These are phyloP conservation scores for Chromis chromis DNA, from an alignment of 2,797 vertebrate species.

Conservation along the genomic window DNA sequence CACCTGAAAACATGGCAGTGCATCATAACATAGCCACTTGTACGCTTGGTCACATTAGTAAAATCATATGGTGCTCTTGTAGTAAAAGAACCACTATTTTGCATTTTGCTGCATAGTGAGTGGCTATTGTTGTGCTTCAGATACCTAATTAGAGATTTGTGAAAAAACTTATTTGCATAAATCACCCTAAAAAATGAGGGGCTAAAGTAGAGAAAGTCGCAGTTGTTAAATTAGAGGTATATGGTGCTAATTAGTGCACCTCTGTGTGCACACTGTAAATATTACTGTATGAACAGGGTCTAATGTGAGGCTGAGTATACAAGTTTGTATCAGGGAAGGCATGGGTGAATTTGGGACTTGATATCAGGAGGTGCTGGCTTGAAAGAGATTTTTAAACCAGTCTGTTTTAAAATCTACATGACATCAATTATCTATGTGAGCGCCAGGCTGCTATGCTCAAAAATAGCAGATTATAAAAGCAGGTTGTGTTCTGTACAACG, in stretches of 20 bases:
- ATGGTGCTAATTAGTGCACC: conserved; percentile 38
- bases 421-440: conserved; percentile 63
- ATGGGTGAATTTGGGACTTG: conserved; percentile 43
- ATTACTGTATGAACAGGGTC: conserved; percentile 16
- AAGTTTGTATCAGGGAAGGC: conserved; percentile 21
- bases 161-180: conserved; percentile 50
- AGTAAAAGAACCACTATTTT: not conserved
- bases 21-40: conserved; percentile 7
- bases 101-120: conserved; percentile 30
- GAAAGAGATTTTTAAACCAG: conserved; percentile 52
- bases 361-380: conserved; percentile 21
- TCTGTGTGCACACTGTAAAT: conserved; percentile 12
- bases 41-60: conserved; percentile 10
- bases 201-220: conserved; percentile 32
- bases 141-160: conserved; percentile 50
- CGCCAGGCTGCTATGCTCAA: conserved; percentile 30
- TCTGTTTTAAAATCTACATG: conserved; percentile 55
- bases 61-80: conserved; percentile 33
- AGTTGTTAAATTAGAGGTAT: conserved; percentile 28
- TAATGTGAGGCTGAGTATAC: conserved; percentile 7
- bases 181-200: conserved; percentile 34
- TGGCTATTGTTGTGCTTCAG: conserved; percentile 28
- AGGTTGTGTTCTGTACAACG: conserved; percentile 46
- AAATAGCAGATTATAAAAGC: conserved; percentile 50
- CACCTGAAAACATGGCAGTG: conserved; percentile 1